These are phyloP conservation scores for Orthochromis malagaraziensis DNA, from an alignment of 2,113 vertebrate genomes.

Conservation along the genomic window DNA sequence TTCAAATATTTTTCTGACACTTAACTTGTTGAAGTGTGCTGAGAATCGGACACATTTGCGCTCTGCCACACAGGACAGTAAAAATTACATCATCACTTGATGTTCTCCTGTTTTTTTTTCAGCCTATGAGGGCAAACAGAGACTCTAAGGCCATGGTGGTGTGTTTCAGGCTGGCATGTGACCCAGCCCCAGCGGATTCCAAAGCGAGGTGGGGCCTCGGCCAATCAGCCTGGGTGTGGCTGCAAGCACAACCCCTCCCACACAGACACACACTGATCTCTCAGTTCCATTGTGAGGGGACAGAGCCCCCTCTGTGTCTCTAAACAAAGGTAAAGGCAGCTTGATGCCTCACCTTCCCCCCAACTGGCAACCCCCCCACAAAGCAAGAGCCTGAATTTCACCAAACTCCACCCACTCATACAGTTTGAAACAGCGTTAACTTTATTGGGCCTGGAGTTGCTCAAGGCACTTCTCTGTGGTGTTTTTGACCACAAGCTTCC, in stretches of 20 bases:
- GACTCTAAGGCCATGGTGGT: neutral
- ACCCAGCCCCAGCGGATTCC: slow-evolving; percentile 65
- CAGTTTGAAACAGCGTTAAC: neutral
- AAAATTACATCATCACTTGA: neutral
- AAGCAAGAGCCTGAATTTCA: neutral
- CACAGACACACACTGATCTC: neutral
- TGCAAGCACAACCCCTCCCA: slow-evolving; percentile 22
- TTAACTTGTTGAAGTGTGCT: neutral
- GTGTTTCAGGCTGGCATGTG: slow-evolving; percentile 38
- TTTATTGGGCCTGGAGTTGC: neutral
- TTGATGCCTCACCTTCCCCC: slow-evolving; percentile 38
- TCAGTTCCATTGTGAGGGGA: slow-evolving; percentile 44
- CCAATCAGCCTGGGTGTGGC: slow-evolving; percentile 73
- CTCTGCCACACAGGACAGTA: neutral
- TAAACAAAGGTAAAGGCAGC: slow-evolving; percentile 61
- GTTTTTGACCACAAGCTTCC: neutral
- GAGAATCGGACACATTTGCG: neutral
- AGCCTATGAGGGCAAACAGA: neutral
- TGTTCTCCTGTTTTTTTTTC: neutral
- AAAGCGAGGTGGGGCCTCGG: slow-evolving; percentile 64
- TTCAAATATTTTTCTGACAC: neutral
- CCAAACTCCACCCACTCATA: neutral
- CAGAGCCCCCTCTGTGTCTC: slow-evolving; percentile 61
- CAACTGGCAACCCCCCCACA: neutral
- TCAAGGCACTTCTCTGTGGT: fast-evolving